Evolutionary conservation across 1,140 invertebrate species (phyloP).

Genomic region (Drosophila nikananu): DNA sequence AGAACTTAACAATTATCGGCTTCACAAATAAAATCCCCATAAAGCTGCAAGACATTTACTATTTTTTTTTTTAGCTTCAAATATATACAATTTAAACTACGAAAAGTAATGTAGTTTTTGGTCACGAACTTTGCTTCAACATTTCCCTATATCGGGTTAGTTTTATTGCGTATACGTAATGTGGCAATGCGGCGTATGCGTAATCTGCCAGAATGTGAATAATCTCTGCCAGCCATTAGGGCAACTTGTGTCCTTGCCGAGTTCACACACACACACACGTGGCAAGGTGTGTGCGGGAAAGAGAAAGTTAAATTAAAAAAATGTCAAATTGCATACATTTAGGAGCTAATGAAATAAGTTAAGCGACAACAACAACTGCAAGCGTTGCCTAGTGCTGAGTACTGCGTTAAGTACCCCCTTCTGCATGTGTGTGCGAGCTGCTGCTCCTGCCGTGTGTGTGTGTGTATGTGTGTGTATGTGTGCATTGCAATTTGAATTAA

Average conservation of each 20-base stretch:
- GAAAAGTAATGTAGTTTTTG: neutral
- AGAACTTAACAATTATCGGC: neutral
- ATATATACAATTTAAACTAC: neutral
- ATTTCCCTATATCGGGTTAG: constrained; percentile 4
- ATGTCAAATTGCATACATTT: constrained; percentile 83
- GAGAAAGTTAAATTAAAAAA: constrained; percentile 83
- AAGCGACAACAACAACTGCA: constrained; percentile 66
- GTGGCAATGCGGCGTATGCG: constrained; percentile 14
- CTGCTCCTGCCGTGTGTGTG: neutral
- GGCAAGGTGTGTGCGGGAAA: constrained; percentile 35
- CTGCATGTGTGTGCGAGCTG: constrained; percentile 2
- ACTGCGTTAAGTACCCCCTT: constrained; percentile 69
- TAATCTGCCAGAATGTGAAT: constrained; percentile 46
- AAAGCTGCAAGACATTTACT: neutral
- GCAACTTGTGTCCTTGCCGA: constrained; percentile 40
- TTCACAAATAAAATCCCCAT: neutral
- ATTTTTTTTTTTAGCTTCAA: neutral
- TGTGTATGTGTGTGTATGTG: constrained; percentile 39
- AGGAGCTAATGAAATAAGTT: constrained; percentile 82
- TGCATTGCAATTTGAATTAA: constrained; percentile 81
- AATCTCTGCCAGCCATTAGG: constrained; percentile 42
- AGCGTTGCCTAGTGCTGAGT: constrained; percentile 51
- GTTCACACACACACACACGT: constrained; percentile 3
- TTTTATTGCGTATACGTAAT: constrained; percentile 28
- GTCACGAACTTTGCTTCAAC: neutral